Conservation (phyloP, 1,140 invertebrate species). For the Drosophila bifasciata region DNA sequence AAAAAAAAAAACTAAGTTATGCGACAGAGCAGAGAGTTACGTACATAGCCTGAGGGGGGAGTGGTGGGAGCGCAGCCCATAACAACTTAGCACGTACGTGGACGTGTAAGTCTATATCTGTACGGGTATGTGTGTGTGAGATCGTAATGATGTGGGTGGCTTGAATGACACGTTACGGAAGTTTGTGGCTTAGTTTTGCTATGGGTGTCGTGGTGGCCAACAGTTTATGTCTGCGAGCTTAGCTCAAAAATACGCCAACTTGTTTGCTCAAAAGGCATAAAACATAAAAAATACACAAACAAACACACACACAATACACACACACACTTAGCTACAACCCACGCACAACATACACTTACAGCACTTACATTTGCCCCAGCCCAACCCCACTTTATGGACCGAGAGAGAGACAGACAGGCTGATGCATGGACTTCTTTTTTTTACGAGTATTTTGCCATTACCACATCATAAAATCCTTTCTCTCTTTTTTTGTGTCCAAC, state of each 20-base stretch:
- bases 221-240: constrained; percentile 72
- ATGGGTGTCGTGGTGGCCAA: constrained; percentile 50
- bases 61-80: constrained; percentile 49
- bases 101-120: constrained; percentile 18
- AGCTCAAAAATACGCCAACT: constrained; percentile 79
- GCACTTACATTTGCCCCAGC: too few relatives aligned
- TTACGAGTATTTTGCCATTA: constrained; percentile 66
- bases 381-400: too few relatives aligned
- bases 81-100: constrained; percentile 56
- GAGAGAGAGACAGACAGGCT: too few relatives aligned
- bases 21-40: constrained; percentile 69
- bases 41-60: constrained; percentile 59
- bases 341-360: background rate
- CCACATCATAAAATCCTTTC: constrained; percentile 79
- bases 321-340: constrained; percentile 7
- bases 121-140: constrained; percentile 4
- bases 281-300: constrained; percentile 63
- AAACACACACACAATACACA: constrained; percentile 9
- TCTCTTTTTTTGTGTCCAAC: constrained; percentile 79
- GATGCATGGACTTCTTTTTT: constrained; percentile 43
- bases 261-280: constrained; percentile 80
- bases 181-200: constrained; percentile 73
- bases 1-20: constrained; percentile 70
- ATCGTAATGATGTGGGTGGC: constrained; percentile 58
- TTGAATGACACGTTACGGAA: constrained; percentile 76